Evolutionary conservation across 2,888 invertebrate species (phyloP).

Genomic region (Microctonus brassicae): DNA sequence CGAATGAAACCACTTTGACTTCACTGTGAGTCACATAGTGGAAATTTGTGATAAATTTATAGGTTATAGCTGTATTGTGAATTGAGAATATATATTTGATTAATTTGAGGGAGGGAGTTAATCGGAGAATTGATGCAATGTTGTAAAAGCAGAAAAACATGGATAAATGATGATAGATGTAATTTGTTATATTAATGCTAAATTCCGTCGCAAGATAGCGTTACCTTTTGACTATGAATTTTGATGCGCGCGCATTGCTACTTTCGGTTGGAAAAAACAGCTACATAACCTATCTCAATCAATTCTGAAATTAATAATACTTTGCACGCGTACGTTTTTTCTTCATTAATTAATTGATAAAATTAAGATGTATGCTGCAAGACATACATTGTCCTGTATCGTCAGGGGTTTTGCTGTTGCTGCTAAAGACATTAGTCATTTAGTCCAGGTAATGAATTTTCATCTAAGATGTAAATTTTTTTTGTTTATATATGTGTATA

Average conservation of each 20-base stretch:
- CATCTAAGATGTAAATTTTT: too few relatives aligned
- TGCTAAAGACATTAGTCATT: constrained; percentile 52
- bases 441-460: constrained; percentile 58
- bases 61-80: too few relatives aligned
- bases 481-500: too few relatives aligned
- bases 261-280: neutral
- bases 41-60: too few relatives aligned
- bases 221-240: neutral
- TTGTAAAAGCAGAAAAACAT: neutral
- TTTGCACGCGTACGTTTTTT: too few relatives aligned
- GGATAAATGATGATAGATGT: neutral
- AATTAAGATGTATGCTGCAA: constrained; percentile 48
- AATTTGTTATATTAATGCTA: neutral
- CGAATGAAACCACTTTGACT: too few relatives aligned
- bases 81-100: too few relatives aligned
- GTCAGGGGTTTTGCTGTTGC: constrained; percentile 50
- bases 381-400: constrained; percentile 37
- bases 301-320: too few relatives aligned
- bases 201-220: neutral
- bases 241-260: too few relatives aligned
- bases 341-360: too few relatives aligned
- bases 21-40: too few relatives aligned
- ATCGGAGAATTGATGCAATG: neutral
- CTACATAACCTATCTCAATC: constrained; percentile 4
- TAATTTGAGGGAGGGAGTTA: too few relatives aligned